Base-by-base conservation (phyloP, 2,113 vertebrate genomes). In the Lanius collurio region DNA sequence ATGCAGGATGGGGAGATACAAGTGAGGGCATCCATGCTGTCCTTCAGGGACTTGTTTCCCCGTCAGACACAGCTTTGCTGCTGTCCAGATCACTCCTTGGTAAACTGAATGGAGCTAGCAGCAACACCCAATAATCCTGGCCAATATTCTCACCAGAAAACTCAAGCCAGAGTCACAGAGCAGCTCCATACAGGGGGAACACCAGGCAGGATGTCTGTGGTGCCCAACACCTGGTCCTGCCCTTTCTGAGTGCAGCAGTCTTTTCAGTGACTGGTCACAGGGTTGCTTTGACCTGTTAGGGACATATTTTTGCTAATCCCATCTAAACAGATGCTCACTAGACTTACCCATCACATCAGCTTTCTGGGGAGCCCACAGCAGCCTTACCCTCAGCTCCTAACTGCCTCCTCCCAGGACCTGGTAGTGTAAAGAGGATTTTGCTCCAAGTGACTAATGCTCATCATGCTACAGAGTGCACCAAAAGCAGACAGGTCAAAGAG, bases 151-250 rank as follows among this genome's bases (percentile, higher is more conserved):
- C 23, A 39, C 12, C 33, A 64, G 55, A 84, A 87, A 77, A 68
- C 21, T 33, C 46, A 78, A 52, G 19, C 33, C 50, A 53, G 80
- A 56, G 37, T 39, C 57, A 52, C 0, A 1, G 78, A 65, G 21
- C 37, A 89, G 57, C 47, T 19, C 28, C 1, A 5, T 1, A 1
- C 1, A 37, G 57, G 31, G 31, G 12, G 13, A 78, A 7, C 6
- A 5, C 4, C 3, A 2, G 21, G 22, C 0, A 0, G 44, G 31
- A 37, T 57, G 15, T 41, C 35, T 60, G 33, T 1, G 0, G 39
- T 13, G n/a, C 62, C 53, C 8, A 3, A 2, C 22, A 52, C 14
- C 31, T 5, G 7, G 21, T 63, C 47, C 60, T 87, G 52, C 27
- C 47, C 53, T 46, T 77, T 44, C 65, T 1, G 3, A 9, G 33